Evolutionary conservation across 1,140 invertebrate genomes (phyloP).

Genomic region (Pygmarrhopalites habei): DNA sequence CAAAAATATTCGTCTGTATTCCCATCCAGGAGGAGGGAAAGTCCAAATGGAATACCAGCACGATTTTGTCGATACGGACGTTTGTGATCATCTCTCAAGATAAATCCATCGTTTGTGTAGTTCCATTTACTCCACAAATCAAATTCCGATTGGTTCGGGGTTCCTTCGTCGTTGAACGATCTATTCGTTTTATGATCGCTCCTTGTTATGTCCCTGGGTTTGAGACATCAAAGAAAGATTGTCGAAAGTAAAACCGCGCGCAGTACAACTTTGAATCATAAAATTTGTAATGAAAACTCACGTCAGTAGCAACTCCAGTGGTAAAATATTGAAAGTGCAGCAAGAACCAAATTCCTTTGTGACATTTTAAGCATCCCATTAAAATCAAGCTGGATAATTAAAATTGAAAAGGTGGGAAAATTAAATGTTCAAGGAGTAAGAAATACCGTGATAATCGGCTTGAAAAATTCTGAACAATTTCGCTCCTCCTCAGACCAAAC

Average conservation of each 20-base stretch:
- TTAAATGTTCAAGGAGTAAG: slow-evolving; percentile 27
- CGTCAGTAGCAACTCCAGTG: background rate
- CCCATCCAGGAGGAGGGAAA: slow-evolving; percentile 23
- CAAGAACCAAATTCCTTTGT: background rate
- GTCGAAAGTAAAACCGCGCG: background rate
- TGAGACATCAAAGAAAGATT: background rate
- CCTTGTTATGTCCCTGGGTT: background rate
- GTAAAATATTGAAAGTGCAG: background rate
- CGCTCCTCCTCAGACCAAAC: background rate
- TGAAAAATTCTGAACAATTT: slow-evolving; percentile 18
- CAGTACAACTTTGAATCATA: background rate
- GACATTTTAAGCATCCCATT: background rate
- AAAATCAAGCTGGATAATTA: background rate
- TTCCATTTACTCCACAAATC: slow-evolving; percentile 16
- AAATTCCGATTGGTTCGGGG: background rate
- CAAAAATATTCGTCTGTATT: slow-evolving; percentile 21
- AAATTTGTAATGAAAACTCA: background rate
- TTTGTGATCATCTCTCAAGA: background rate
- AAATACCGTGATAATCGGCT: slow-evolving; percentile 24
- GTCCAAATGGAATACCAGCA: slow-evolving; percentile 16
- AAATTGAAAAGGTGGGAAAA: background rate
- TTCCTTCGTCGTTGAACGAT: background rate
- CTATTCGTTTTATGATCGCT: background rate
- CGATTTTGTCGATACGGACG: slow-evolving; percentile 12
- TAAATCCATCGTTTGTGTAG: slow-evolving; percentile 13